Evolutionary conservation across 1,140 invertebrate species (phyloP), one percentile per base, ranked within the genome.

Genomic region (Phthorimaea operculella): DNA sequence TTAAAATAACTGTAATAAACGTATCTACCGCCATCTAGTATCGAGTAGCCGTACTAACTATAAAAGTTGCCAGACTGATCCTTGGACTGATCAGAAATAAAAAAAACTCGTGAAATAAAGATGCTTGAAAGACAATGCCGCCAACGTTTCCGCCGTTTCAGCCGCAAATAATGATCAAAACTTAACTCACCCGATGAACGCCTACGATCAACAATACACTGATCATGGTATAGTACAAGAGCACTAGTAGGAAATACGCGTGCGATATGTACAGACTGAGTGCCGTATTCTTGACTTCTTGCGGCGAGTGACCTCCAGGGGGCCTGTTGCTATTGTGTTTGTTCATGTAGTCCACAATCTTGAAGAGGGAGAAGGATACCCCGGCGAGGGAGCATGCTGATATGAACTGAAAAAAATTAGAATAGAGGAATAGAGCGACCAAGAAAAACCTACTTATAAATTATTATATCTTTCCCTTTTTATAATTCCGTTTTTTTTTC

Each of bases 121-220:
- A n/a, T n/a, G n/a, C n/a, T n/a, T n/a, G n/a, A n/a, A n/a, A n/a
- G n/a, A n/a, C n/a, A n/a, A n/a, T n/a, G n/a, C n/a, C n/a, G n/a
- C n/a, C n/a, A n/a, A n/a, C n/a, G n/a, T n/a, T n/a, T n/a, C n/a
- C n/a, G n/a, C n/a, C n/a, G n/a, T n/a, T n/a, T n/a, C n/a, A n/a
- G n/a, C n/a, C n/a, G n/a, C n/a, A n/a, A 21, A 7, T n/a, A 54
- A 9, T 34, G 15, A 36, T 33, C 16, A 34, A 61, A n/a, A n/a
- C n/a, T n/a, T n/a, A n/a, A n/a, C 72, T 64, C 59, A 83, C 80
- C 63, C 45, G 58, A 66, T 80, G 80, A 1, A 77, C 63, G 5
- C 79, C 80, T 33, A 79, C 52, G 28, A 83, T 57, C 4, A 83
- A 62, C n/a, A 83, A 18, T 3, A 80, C 1, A 36, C 69, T 75